phyloP scores from a whole-genome alignment of 2,113 vertebrate species.

The Galbula dea region DNA sequence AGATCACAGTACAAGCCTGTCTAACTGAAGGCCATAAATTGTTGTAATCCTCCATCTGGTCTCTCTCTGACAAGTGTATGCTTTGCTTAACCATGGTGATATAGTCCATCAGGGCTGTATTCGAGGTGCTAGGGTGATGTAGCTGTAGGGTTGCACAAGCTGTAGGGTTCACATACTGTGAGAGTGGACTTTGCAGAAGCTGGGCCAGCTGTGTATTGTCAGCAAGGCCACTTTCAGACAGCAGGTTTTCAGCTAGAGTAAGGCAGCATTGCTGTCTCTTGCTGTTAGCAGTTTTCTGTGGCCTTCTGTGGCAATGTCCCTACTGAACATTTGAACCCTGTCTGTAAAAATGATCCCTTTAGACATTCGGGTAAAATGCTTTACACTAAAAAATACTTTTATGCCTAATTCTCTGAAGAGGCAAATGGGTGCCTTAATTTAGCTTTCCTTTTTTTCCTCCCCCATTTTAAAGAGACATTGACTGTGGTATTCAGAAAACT shows the following conservation, averaged over 20 bases:
- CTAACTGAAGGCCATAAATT: conserved; percentile 48
- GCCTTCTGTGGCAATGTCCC: neutral
- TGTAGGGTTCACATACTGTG: neutral
- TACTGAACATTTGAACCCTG: neutral
- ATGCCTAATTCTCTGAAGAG: neutral
- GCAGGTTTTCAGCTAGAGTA: neutral
- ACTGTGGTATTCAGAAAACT: neutral
- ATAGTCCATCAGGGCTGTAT: neutral
- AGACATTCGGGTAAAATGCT: neutral
- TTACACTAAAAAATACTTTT: neutral
- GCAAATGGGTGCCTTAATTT: neutral
- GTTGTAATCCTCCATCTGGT: conserved; percentile 19
- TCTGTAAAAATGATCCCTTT: neutral
- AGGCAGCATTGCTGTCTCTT: neutral
- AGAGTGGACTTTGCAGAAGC: neutral
- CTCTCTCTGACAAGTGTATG: neutral
- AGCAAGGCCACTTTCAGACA: neutral
- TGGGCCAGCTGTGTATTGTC: neutral
- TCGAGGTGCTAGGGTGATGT: neutral
- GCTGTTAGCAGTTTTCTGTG: neutral
- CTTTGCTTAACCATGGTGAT: neutral
- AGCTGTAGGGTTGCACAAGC: neutral
- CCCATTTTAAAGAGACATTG: neutral
- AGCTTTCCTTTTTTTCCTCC: neutral
- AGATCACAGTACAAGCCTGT: conserved; percentile 43